Percentiles rank a stretch among this genome's conserved stretches.
Conservation (phyloP, 2,113 vertebrate species). For the Desmodus rotundus region DNA sequence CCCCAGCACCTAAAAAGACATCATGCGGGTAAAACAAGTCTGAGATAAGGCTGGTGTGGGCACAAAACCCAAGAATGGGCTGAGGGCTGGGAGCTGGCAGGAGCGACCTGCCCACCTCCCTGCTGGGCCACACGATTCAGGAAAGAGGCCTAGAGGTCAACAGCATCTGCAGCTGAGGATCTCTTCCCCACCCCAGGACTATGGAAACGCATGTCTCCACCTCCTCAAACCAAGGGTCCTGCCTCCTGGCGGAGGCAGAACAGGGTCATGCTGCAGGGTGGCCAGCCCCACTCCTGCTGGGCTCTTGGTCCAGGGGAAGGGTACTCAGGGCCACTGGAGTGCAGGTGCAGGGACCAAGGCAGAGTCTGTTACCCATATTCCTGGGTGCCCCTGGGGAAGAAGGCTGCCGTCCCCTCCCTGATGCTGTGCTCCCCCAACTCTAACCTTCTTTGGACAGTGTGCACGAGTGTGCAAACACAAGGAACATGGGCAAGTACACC, state of each 20-base stretch:
- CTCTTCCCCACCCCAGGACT: neutral
- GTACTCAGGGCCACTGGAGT: neutral
- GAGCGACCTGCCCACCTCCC: neutral
- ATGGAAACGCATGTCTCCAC: neutral
- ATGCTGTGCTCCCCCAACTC: neutral
- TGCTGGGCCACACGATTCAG: accelerated
- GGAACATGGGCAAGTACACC: neutral
- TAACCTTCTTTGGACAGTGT: neutral
- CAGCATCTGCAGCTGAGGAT: neutral
- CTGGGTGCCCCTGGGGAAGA: neutral
- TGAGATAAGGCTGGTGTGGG: constrained; percentile 37
- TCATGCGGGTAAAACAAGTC: constrained; percentile 11
- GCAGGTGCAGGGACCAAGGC: neutral
- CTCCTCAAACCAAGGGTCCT: neutral
- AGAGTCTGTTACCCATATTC: neutral
- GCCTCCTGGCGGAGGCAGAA: neutral
- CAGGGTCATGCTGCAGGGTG: accelerated
- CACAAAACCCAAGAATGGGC: neutral
- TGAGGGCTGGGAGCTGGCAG: neutral
- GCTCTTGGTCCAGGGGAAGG: neutral
- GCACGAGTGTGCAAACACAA: neutral
- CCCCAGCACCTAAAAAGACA: neutral
- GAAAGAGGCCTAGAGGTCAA: neutral
- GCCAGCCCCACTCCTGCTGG: neutral
- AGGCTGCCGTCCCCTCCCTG: neutral